These are phyloP conservation scores for Myiozetetes cayanensis DNA, from an alignment of 2,113 vertebrate genomes.

Conservation along the genomic window DNA sequence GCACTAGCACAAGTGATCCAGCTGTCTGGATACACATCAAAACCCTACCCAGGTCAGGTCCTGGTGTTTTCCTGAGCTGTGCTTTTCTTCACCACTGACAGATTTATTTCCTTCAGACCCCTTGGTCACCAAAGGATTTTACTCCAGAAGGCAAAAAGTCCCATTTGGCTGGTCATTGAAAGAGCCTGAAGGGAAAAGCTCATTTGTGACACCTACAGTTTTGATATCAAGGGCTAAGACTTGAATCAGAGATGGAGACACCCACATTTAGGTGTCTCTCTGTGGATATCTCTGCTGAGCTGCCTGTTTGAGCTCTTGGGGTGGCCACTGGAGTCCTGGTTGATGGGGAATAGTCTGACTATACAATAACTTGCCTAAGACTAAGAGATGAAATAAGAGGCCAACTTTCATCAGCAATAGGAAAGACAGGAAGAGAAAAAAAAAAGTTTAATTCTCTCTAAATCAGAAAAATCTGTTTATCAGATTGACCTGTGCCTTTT, in stretches of 20 bases:
- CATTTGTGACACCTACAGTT: background rate
- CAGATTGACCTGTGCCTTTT: background rate
- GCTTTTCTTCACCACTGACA: background rate
- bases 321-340: background rate
- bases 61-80: background rate
- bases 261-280: background rate
- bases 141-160: background rate
- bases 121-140: background rate
- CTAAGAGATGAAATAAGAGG: slow-evolving; percentile 13
- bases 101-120: background rate
- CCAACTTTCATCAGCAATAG: background rate
- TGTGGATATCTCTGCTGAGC: background rate
- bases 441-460: background rate
- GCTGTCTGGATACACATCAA: background rate
- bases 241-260: background rate
- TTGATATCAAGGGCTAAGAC: background rate
- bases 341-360: background rate
- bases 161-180: background rate
- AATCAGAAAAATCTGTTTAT: background rate
- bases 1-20: background rate
- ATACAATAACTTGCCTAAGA: slow-evolving; percentile 34
- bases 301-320: background rate
- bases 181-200: background rate
- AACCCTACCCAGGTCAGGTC: background rate
- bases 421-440: background rate